A percentile compares a stretch with the other conserved stretches of the same genome.
phyloP scores from a whole-genome alignment of 2,797 vertebrate species.

The Pteropus rufus region DNA sequence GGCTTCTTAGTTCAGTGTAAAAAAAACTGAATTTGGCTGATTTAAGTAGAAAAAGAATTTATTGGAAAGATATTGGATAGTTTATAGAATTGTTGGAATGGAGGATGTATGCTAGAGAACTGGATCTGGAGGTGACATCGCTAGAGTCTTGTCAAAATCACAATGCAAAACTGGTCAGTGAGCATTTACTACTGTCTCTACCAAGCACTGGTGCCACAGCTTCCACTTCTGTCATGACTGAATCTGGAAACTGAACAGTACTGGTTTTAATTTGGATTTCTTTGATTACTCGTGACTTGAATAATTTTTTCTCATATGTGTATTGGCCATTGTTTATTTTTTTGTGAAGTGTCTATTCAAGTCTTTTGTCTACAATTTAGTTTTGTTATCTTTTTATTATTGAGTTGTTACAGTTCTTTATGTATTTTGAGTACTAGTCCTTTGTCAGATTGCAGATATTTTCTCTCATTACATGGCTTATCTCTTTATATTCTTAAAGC shows the following conservation, averaged over 20 bases:
- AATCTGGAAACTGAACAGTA: neutral
- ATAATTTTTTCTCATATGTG: neutral
- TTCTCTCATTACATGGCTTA: neutral
- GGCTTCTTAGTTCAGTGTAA: neutral
- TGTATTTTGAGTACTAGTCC: neutral
- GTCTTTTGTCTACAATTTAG: slow-evolving; percentile 1
- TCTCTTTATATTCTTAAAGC: neutral
- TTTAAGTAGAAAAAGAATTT: neutral
- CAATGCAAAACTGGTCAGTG: neutral
- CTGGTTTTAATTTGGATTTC: neutral
- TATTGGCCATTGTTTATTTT: neutral
- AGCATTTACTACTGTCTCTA: neutral
- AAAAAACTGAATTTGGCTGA: neutral
- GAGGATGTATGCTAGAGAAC: neutral
- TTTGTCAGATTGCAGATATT: neutral
- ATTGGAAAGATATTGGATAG: neutral
- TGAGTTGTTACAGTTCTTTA: neutral
- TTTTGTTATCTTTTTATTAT: neutral
- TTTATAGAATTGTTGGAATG: neutral
- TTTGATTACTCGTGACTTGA: neutral
- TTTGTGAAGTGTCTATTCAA: neutral
- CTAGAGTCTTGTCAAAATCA: neutral
- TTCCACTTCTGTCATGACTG: neutral
- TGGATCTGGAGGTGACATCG: neutral
- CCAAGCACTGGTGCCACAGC: neutral